Base-by-base conservation (phyloP, 2,888 invertebrate genomes). In the Osmoderma eremita region DNA sequence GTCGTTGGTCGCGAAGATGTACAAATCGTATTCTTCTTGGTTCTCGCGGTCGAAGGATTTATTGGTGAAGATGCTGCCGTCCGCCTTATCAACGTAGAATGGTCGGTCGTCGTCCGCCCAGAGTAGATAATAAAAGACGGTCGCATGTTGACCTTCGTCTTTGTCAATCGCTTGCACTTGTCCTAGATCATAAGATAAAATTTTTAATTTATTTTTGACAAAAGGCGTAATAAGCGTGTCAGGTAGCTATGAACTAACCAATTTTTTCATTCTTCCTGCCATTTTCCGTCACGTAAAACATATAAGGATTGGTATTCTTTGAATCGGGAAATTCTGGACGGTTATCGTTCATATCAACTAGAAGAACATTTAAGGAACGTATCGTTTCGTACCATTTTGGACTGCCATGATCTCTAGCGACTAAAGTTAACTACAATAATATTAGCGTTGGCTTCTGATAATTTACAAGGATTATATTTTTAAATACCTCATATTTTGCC, bases 341-440 rank as follows among this genome's bases (percentile, higher is more conserved):
- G 77, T 94, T 93, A 82, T 94, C 94, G 75, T 94, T 91, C 2
- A 90, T 90, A 78, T 95, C 94, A 8, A 90, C 89, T 42, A 95
- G 83, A 36, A 90, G 84, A 45, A 95, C 88, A 0, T 89, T 90
- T 50, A 95, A 83, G 62, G 92, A 87, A 0, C 91, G 88, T 3
- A 93, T 82, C 0, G 90, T 90, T 81, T 95, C 94, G 75, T 91
- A 93, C 75, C 90, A 88, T 0, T 90, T 89, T 0, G 94, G 94
- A 18, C 87, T 88, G 0, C 95, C 95, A 74, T 93, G 91, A 83
- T 95, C 95, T 49, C 89, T 87, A 0, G 94, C 95, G 3, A 91
- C 93, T 73, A 95, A 84, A 13, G 92, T 89, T 62, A 95, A 82
- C 89, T 93, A 10, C 10, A 80, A 71, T 53, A 70, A 8, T 3